Percentiles rank a stretch among this genome's conserved stretches.
phyloP scores from a whole-genome alignment of 2,113 vertebrate genomes.

The Prinia subflava region DNA sequence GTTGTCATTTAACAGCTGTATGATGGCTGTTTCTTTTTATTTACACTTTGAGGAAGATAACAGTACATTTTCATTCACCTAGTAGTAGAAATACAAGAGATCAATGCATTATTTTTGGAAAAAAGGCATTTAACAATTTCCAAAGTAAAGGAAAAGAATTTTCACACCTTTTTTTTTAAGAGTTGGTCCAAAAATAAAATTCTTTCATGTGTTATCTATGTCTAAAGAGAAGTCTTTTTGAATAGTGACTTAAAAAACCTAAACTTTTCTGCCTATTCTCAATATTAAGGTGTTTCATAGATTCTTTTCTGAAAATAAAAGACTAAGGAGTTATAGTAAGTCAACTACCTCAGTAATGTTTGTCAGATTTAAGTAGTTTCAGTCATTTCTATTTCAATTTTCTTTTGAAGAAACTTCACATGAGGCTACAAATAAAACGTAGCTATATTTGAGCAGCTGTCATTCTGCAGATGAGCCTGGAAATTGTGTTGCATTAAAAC shows the following conservation, averaged over 20 bases:
- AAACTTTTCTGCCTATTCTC: background rate
- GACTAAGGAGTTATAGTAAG: background rate
- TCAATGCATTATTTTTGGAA: background rate
- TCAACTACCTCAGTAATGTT: background rate
- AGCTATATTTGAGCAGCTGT: background rate
- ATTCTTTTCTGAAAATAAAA: background rate
- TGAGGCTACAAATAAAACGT: background rate
- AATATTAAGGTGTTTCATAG: background rate
- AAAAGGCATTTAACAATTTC: background rate
- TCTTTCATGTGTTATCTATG: fast-evolving
- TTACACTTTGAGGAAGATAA: background rate
- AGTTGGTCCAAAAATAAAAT: background rate
- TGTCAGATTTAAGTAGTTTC: background rate
- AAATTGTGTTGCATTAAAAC: background rate
- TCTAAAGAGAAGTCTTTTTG: background rate
- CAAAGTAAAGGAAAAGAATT: background rate
- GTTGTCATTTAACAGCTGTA: background rate
- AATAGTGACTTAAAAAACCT: background rate
- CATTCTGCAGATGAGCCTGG: background rate
- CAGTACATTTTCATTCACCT: background rate
- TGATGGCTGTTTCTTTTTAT: background rate
- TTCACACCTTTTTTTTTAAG: background rate
- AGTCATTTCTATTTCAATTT: background rate
- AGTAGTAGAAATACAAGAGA: background rate
- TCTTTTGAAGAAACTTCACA: background rate